These are phyloP conservation scores for Orthonychiurus folsomi DNA, from an alignment of 2,888 invertebrate species.

Conservation along the genomic window DNA sequence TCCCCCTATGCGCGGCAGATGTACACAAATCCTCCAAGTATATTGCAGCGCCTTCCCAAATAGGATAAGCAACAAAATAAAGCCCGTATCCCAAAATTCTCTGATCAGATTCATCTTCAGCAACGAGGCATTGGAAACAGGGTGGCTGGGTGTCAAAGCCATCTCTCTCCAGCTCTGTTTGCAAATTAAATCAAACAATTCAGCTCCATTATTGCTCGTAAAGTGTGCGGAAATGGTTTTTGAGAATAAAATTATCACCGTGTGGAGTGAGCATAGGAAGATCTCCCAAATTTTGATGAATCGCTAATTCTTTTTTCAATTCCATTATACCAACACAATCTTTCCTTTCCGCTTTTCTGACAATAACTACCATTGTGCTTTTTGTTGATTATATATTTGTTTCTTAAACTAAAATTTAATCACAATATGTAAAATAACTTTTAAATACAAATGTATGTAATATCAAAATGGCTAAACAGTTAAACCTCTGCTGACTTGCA, in stretches of 20 bases:
- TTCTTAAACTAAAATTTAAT: no score
- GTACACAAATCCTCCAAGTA: background rate
- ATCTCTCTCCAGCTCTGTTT: conserved; percentile 10
- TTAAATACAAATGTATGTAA: no score
- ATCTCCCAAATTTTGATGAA: background rate
- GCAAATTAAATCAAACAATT: no score
- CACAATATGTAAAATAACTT: no score
- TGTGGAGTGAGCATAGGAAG: background rate
- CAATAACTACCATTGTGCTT: background rate
- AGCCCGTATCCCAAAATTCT: conserved; percentile 2
- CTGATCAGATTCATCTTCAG: conserved; percentile 5
- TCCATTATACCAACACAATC: background rate
- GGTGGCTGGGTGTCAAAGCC: conserved; percentile 10
- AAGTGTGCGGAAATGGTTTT: no score
- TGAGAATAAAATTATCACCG: no score
- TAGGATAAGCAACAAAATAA: conserved; percentile 6
- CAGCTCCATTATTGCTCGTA: no score
- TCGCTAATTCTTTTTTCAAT: background rate
- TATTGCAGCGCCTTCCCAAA: conserved; percentile 6
- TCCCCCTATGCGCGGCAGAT: background rate
- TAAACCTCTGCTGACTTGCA: no score
- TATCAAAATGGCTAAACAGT: no score
- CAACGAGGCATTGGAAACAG: conserved; percentile 8
- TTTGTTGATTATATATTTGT: no score
- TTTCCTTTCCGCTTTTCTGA: background rate